Percentiles rank a stretch among this genome's conserved stretches.
Conservation (phyloP, 2,113 vertebrate genomes). For the Pachyramphus minor region DNA sequence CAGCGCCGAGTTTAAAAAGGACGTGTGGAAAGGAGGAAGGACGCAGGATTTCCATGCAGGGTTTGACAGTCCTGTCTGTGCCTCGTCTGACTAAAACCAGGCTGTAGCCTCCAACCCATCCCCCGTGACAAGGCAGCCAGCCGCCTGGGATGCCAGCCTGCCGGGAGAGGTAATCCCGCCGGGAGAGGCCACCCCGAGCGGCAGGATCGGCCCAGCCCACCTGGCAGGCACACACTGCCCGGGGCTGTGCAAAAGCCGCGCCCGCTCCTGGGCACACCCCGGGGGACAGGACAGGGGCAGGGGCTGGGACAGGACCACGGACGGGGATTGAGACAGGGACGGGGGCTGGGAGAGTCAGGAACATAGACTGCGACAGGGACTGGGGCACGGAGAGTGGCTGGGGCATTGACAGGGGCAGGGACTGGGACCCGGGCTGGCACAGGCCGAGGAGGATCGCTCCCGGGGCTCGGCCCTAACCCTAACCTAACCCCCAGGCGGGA, state of each 20-base stretch:
- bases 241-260: background rate
- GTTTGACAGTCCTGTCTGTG: background rate
- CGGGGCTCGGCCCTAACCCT: background rate
- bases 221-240: background rate
- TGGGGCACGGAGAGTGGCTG: background rate
- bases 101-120: background rate
- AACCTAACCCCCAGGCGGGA: too few relatives aligned
- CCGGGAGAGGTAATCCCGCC: too few relatives aligned
- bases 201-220: background rate
- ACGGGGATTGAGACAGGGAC: background rate
- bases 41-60: accelerated
- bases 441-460: accelerated
- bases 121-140: background rate
- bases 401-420: background rate
- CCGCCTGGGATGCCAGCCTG: background rate
- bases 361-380: too few relatives aligned
- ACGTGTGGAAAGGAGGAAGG: accelerated
- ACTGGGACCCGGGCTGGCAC: background rate
- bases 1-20: accelerated
- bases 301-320: too few relatives aligned
- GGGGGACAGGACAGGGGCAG: background rate
- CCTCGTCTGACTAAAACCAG: background rate
- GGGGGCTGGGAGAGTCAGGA: too few relatives aligned
- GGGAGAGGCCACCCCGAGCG: background rate
- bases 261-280: background rate